Conservation (phyloP, 2,888 invertebrate genomes). For the Orthosia gothica region DNA sequence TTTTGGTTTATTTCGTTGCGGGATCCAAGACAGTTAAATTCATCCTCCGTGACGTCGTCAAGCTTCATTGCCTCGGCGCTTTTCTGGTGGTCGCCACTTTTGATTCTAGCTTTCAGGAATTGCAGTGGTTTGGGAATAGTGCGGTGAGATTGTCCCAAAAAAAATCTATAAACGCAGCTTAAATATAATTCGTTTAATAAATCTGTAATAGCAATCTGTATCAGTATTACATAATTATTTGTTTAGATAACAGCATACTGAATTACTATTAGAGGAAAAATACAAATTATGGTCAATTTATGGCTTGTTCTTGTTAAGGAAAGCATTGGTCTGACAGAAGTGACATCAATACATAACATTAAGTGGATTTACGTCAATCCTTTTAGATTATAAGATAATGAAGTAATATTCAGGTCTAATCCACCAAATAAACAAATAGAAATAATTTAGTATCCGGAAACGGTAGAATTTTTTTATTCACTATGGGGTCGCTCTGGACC, state of each 20-base stretch:
- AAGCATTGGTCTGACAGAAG: neutral
- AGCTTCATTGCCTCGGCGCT: too few species aligned
- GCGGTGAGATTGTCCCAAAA: too few species aligned
- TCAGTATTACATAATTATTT: conserved; percentile 1
- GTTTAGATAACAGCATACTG: neutral
- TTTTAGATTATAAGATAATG: neutral
- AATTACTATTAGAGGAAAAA: conserved; percentile 8
- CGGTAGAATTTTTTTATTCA: too few species aligned
- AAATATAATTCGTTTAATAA: too few species aligned
- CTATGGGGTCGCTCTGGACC: too few species aligned
- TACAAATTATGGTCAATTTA: neutral
- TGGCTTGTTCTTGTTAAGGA: neutral
- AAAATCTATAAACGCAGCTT: too few species aligned
- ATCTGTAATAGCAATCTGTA: neutral
- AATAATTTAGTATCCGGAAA: neutral
- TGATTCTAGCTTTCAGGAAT: too few species aligned
- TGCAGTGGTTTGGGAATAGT: too few species aligned
- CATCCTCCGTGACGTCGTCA: too few species aligned
- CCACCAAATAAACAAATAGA: neutral
- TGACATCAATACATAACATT: conserved; percentile 29
- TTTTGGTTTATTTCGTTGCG: too few species aligned
- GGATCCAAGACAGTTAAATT: too few species aligned
- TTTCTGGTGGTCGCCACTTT: too few species aligned
- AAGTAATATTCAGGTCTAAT: neutral
- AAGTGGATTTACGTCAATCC: neutral